Base-by-base conservation (phyloP, 2,888 invertebrate species). In the Pteria penguin region DNA sequence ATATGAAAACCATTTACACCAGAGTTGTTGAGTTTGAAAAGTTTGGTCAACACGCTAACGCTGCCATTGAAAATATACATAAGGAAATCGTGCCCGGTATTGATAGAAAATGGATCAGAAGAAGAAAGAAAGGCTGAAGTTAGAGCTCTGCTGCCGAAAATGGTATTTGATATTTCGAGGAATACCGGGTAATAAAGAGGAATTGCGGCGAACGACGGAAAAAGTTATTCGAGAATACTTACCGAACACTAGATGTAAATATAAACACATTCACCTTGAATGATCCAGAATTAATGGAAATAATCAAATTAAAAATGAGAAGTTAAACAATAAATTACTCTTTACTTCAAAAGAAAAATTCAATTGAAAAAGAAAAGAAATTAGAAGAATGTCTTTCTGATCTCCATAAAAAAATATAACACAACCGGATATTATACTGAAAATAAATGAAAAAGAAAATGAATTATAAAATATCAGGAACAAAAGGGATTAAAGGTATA, bases 81-180 rank as follows among this genome's bases (percentile, higher is more conserved):
- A 45, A 45, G 18, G 45, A 45, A 45, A 18, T 45, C 8, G 45
- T 45, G 18, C 45, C 45, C 8, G 45, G 45, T 45, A 45, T 45
- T 14, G 45, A 45, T 18, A 45, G 45, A 45, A 45, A 18, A 45
- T 45, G 8, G 45, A 45, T 45, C 11, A 45, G 45, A 45, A 69
- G 58, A 14, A 14, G 18, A 36, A 32, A 24, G 58, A 36, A 18
- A 14, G 60, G 8, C 29, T 69, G 18, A 24, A 72, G 52, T 26
- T 72, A 4, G 72, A 72, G 14, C 8, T 62, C 22, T 72, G 63
- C 54, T 62, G 72, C 2, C 55, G 72, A 52, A 72, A 72, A 29
- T 63, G 72, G 63, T 63, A 72, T 60, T n/a, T 72, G 18, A 29
- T 72, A 4, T 27, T 72, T 11, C 52, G 33, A 29, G 62, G 62